These are phyloP conservation scores for Lateolabrax maculatus DNA, from an alignment of 2,797 vertebrate species.

Conservation along the genomic window DNA sequence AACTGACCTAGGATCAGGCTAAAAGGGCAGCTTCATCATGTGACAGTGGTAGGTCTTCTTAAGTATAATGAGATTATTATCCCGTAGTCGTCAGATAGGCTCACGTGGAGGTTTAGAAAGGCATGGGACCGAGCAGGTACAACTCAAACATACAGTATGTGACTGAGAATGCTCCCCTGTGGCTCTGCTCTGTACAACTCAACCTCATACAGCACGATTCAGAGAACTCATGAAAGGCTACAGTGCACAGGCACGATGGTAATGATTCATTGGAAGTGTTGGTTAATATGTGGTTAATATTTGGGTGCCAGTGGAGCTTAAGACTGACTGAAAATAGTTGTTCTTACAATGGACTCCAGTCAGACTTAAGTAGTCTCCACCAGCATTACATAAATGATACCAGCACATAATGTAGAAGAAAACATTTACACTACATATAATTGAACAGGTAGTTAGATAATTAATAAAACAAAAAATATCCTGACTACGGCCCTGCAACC, in stretches of 20 bases:
- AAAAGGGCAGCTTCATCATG: constrained; percentile 63
- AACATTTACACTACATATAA: neutral
- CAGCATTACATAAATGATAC: too few species aligned
- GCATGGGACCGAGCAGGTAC: constrained; percentile 55
- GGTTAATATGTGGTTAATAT: constrained; percentile 10
- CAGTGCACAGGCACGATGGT: constrained; percentile 4
- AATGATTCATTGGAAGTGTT: neutral
- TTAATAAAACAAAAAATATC: neutral
- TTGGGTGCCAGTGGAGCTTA: neutral
- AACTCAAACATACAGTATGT: constrained; percentile 11
- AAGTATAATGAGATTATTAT: constrained; percentile 85
- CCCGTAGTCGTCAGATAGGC: constrained; percentile 53
- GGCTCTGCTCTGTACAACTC: neutral
- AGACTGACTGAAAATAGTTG: neutral
- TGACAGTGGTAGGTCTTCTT: constrained; percentile 66
- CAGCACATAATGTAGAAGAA: neutral
- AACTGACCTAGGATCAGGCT: constrained; percentile 37
- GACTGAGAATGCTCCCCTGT: neutral
- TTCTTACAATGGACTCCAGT: neutral
- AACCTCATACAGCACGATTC: neutral
- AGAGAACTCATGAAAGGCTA: neutral
- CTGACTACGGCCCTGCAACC: neutral
- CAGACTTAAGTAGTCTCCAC: too few species aligned
- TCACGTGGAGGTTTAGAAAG: constrained; percentile 60
- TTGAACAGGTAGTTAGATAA: neutral